These are phyloP conservation scores for Hyles euphorbiae DNA, from an alignment of 1,140 invertebrate species.

Conservation along the genomic window DNA sequence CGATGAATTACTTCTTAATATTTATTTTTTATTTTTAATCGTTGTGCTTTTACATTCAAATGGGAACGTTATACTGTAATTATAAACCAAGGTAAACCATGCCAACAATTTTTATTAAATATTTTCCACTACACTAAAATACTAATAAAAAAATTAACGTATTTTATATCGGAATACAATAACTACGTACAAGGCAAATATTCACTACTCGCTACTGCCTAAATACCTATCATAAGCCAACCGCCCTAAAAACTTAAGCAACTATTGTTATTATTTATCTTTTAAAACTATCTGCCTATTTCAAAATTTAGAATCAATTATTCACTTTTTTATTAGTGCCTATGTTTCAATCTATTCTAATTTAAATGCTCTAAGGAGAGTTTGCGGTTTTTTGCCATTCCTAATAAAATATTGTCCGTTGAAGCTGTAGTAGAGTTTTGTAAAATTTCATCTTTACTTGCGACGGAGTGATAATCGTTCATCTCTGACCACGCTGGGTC, in stretches of 20 bases:
- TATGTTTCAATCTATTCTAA: constrained; percentile 26
- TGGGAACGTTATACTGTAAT: too few species aligned
- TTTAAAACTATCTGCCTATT: constrained; percentile 24
- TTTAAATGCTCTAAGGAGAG: constrained; percentile 53
- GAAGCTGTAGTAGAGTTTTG: constrained; percentile 63
- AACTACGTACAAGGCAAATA: constrained; percentile 16
- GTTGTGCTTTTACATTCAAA: background rate
- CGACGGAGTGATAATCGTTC: constrained; percentile 69
- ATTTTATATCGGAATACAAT: background rate
- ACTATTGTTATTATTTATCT: constrained; percentile 28
- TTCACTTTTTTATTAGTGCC: constrained; percentile 16
- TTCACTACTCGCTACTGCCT: constrained; percentile 20
- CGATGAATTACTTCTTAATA: background rate
- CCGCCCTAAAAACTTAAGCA: constrained; percentile 31
- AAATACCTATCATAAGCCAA: constrained; percentile 32
- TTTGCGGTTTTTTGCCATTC: constrained; percentile 60
- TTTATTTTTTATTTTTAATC: background rate
- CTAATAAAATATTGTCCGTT: constrained; percentile 68
- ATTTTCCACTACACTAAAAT: background rate
- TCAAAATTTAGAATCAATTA: constrained; percentile 31
- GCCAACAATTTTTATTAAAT: constrained; percentile 38
- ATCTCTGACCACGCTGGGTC: constrained; percentile 68
- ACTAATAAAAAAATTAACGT: constrained; percentile 11
- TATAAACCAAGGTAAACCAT: constrained; percentile 23
- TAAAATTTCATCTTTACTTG: constrained; percentile 67